Percentiles rank a stretch among this genome's conserved stretches.
phyloP scores from a whole-genome alignment of 2,888 invertebrate species.

The Molorchus minor region DNA sequence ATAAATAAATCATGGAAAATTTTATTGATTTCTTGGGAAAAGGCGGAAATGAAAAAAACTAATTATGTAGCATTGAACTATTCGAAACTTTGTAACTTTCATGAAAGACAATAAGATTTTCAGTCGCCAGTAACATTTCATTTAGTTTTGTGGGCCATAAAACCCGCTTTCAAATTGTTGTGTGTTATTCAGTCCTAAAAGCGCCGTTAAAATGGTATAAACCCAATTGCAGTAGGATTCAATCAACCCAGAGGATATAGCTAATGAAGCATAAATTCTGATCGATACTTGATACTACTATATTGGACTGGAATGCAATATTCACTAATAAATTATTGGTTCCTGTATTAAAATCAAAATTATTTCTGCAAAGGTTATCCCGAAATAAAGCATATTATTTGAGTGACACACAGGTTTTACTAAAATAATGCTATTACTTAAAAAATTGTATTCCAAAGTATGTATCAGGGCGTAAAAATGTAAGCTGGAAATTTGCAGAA shows the following conservation, averaged over 20 bases:
- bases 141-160: conserved; percentile 21
- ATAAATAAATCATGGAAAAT: too few species aligned
- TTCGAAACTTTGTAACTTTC: background rate
- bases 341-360: too few species aligned
- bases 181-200: conserved; percentile 4
- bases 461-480: too few species aligned
- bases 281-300: background rate
- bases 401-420: too few species aligned
- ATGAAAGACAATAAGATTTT: conserved; percentile 1
- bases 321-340: too few species aligned
- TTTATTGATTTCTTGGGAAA: background rate
- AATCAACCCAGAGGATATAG: conserved; percentile 6
- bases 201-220: conserved; percentile 19
- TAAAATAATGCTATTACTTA: too few species aligned
- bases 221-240: conserved; percentile 9
- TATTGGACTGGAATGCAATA: too few species aligned
- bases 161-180: background rate
- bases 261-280: background rate
- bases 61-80: background rate
- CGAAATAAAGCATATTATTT: too few species aligned
- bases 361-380: too few species aligned
- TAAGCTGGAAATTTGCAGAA: too few species aligned
- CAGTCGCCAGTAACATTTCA: conserved; percentile 7
- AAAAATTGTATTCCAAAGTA: too few species aligned
- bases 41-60: too few species aligned